phyloP scores from a whole-genome alignment of 2,797 vertebrate species.

The Neosilurus mollespiculum region DNA sequence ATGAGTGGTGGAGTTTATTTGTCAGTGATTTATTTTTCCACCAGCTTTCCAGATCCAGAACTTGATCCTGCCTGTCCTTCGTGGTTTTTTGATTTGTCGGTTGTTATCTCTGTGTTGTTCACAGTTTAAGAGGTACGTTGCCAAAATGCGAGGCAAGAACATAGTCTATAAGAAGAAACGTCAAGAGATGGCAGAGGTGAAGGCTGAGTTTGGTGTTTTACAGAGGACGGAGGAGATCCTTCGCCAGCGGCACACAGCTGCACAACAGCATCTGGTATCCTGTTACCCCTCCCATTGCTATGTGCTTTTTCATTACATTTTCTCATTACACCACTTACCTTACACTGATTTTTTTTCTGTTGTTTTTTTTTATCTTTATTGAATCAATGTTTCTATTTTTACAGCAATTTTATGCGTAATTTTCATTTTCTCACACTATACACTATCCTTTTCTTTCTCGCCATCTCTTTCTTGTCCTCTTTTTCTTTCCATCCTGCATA shows the following conservation, averaged over 20 bases:
- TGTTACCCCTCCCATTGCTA: neutral
- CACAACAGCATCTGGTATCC: constrained; percentile 89
- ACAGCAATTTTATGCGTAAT: neutral
- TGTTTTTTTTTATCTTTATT: neutral
- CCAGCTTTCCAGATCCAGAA: constrained; percentile 1
- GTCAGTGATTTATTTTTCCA: neutral
- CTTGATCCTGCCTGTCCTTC: neutral
- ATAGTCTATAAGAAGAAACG: constrained; percentile 87
- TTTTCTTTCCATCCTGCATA: neutral
- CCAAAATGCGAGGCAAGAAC: constrained; percentile 87
- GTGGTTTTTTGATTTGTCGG: neutral
- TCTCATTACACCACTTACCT: neutral
- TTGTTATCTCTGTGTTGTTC: constrained; percentile 28
- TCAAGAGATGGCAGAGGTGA: constrained; percentile 84
- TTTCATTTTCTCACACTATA: neutral
- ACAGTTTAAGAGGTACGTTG: constrained; percentile 92
- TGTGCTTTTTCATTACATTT: neutral
- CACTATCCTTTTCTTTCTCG: neutral
- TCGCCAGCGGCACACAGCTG: constrained; percentile 77
- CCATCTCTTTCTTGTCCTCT: neutral
- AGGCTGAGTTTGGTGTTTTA: constrained; percentile 85
- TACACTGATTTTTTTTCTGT: neutral
- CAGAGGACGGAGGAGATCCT: constrained; percentile 92
- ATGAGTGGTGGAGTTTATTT: neutral
- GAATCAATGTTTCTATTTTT: neutral